Percentiles rank a stretch among this genome's conserved stretches.
Evolutionary conservation across 2,797 vertebrate genomes (phyloP).

Genomic region (Phaenicophaeus curvirostris): DNA sequence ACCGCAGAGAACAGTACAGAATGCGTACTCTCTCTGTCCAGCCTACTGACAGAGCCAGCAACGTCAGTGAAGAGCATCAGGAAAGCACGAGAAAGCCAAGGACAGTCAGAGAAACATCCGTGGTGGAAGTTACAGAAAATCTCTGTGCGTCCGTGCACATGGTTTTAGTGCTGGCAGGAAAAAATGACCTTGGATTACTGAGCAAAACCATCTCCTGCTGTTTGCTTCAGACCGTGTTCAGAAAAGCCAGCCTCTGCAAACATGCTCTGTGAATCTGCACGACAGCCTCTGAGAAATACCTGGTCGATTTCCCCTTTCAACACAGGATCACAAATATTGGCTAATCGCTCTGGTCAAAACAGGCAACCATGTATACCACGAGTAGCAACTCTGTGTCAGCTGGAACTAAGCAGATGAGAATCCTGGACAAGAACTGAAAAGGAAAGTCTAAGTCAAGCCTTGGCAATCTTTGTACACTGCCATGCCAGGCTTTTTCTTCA

Average conservation of each 20-base stretch:
- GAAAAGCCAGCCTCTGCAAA: neutral
- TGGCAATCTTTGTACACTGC: neutral
- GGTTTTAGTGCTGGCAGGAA: neutral
- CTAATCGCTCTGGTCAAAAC: neutral
- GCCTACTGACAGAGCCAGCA: neutral
- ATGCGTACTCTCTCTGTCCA: fast-evolving
- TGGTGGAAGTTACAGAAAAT: neutral
- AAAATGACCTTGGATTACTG: fast-evolving
- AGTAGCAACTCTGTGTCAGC: neutral
- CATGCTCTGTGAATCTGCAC: neutral
- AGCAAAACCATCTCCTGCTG: neutral
- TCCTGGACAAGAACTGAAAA: neutral
- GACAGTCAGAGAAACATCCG: neutral
- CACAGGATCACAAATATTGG: fast-evolving
- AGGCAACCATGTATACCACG: fast-evolving
- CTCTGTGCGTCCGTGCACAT: fast-evolving
- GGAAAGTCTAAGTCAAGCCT: neutral
- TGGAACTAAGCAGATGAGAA: neutral
- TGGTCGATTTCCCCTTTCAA: neutral
- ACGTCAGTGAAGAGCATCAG: neutral
- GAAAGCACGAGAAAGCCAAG: neutral
- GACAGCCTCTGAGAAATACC: neutral
- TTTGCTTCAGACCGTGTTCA: neutral
- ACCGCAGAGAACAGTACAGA: neutral
- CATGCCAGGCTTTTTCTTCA: neutral